phyloP scores from a whole-genome alignment of 2,888 invertebrate genomes.

The Alloplasta piceator region DNA sequence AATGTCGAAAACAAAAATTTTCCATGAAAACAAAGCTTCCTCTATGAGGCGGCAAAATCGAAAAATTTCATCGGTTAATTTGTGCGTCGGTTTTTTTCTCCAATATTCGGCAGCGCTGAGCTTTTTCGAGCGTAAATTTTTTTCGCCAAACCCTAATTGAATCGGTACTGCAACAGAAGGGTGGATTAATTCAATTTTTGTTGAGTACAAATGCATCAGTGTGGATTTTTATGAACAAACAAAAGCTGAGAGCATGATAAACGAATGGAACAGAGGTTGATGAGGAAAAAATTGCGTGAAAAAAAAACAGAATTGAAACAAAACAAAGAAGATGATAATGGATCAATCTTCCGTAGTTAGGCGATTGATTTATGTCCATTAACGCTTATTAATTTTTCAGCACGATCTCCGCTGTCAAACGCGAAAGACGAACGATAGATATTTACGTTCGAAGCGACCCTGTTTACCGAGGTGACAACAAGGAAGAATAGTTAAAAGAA shows the following conservation, averaged over 20 bases:
- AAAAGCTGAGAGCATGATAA: background rate
- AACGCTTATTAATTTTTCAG: conserved; percentile 40
- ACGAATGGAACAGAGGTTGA: background rate
- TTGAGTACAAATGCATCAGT: background rate
- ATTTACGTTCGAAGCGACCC: too few relatives aligned
- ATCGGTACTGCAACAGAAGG: conserved; percentile 2
- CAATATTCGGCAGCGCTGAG: too few relatives aligned
- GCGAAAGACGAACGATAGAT: background rate
- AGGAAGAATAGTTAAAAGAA: background rate
- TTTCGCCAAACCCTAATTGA: background rate
- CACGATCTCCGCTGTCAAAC: background rate
- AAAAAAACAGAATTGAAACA: background rate
- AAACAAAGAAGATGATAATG: background rate
- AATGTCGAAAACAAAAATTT: too few relatives aligned
- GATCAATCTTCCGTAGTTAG: background rate
- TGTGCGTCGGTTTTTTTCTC: too few relatives aligned
- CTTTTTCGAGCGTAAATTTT: too few relatives aligned
- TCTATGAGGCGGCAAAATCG: too few relatives aligned
- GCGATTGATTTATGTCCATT: conserved; percentile 32
- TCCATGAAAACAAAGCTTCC: too few relatives aligned
- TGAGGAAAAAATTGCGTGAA: background rate
- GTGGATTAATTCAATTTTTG: background rate
- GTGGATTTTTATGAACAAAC: conserved; percentile 16
- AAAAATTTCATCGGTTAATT: too few relatives aligned
- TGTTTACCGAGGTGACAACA: too few relatives aligned